Base-by-base conservation (phyloP, 1,140 invertebrate species). In the Muscidifurax raptorellus region DNA sequence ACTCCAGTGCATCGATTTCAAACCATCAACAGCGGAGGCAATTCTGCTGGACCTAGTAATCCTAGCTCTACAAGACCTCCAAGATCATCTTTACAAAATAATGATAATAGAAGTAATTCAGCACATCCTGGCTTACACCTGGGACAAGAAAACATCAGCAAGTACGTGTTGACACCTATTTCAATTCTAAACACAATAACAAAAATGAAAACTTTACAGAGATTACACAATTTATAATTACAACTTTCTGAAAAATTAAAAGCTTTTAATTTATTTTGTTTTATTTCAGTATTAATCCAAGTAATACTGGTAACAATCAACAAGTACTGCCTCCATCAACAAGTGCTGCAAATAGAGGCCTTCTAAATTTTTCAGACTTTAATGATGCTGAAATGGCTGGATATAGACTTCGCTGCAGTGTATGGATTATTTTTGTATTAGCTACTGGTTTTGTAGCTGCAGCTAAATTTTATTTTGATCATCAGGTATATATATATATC, bases 1-100 rank as follows among this genome's bases (percentile, higher is more conserved):
- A 95, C 95, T 87, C 94, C 95, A 74, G 94, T 96, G 86, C 95
- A 95, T 90, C 93, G 95, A 80, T 95, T 95, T 89, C 94, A 95
- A 88, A 94, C 94, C 86, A 92, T 95, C 64, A 95, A 95, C 89
- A 94, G 93, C 87, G 93, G 93, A 80, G 93, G 67, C 86, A 91
- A 82, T 78, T 69, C 82, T 47, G 87, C 88, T 69, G 88, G 88
- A 72, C 87, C 89, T 77, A 90, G 88, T 88, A 89, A 86, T 87
- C 72, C 86, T 40, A 86, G 85, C 85, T 84, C 72, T 30, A 86
- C 78, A 76, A 88, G 85, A 87, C 59, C 87, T 67, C 79, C 82
- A n/a, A 81, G 87, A 86, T 76, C 88, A 52, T 71, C 75, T 9
- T 67, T 84, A 82, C 88, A 89, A 82, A 90, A 83, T 81, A 88